Conservation (phyloP, 2,113 vertebrate species). For the Cavia porcellus region DNA sequence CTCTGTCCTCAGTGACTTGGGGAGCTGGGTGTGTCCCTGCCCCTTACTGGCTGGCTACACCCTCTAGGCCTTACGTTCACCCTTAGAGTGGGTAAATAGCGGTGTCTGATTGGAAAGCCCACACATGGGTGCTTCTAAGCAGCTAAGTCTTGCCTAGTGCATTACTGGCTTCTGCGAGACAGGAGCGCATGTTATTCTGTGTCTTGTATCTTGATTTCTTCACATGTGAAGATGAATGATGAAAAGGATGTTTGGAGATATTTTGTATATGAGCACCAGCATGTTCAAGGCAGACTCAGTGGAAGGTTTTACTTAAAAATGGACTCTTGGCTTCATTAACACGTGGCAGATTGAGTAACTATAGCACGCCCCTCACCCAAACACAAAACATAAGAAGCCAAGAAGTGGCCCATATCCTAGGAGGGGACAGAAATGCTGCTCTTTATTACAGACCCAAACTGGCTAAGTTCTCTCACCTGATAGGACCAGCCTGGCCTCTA, state of each 20-base stretch:
- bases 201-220: neutral
- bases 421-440: neutral
- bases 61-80: neutral
- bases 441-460: neutral
- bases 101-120: neutral
- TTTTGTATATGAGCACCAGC: neutral
- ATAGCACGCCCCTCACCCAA: neutral
- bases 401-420: neutral
- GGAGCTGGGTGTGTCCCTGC: neutral
- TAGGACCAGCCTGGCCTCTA: neutral
- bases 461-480: neutral
- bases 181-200: neutral
- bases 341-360: neutral
- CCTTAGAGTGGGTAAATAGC: neutral
- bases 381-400: neutral
- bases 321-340: conserved; percentile 26
- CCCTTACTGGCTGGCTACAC: neutral
- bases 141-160: neutral
- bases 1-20: too few relatives aligned
- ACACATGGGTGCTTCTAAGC: neutral
- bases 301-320: conserved; percentile 7
- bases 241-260: neutral
- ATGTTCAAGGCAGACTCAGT: neutral
- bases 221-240: neutral
- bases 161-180: neutral